Percentiles rank a stretch among this genome's conserved stretches.
These are phyloP conservation scores for Ischnus inquisitorius DNA, from an alignment of 2,888 invertebrate species.

Conservation along the genomic window DNA sequence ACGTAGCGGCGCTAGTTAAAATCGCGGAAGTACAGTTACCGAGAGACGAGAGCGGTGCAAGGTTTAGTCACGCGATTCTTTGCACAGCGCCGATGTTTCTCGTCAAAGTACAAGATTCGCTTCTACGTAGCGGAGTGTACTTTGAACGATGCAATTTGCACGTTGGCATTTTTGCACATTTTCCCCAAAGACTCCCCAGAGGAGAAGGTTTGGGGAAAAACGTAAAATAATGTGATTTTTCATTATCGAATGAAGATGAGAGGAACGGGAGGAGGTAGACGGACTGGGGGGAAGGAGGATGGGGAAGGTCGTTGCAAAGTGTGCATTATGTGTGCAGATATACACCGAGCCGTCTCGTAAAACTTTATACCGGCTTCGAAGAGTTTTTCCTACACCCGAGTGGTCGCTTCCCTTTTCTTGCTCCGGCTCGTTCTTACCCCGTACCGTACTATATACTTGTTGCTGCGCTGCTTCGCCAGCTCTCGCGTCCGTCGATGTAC, in stretches of 20 bases:
- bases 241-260: constrained; percentile 61
- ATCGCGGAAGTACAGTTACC: constrained; percentile 54
- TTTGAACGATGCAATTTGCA: not conserved
- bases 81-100: not conserved
- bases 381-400: constrained; percentile 50
- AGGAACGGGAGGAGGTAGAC: not conserved
- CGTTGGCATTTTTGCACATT: not conserved
- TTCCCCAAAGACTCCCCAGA: too few relatives aligned
- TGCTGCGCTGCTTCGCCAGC: not conserved
- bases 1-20: constrained; percentile 10
- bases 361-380: constrained; percentile 60
- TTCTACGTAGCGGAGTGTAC: too few relatives aligned
- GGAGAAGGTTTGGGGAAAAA: constrained; percentile 39
- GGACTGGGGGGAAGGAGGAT: not conserved
- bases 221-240: constrained; percentile 55
- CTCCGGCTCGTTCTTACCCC: constrained; percentile 8
- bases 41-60: constrained; percentile 32
- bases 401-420: constrained; percentile 46
- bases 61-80: constrained; percentile 52
- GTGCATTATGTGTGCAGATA: constrained; percentile 61
- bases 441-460: not conserved
- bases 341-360: constrained; percentile 45
- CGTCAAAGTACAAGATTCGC: not conserved
- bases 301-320: constrained; percentile 25
- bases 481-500: not conserved